These are phyloP conservation scores for Menidia beryllina DNA, from an alignment of 2,113 vertebrate genomes.

Conservation along the genomic window DNA sequence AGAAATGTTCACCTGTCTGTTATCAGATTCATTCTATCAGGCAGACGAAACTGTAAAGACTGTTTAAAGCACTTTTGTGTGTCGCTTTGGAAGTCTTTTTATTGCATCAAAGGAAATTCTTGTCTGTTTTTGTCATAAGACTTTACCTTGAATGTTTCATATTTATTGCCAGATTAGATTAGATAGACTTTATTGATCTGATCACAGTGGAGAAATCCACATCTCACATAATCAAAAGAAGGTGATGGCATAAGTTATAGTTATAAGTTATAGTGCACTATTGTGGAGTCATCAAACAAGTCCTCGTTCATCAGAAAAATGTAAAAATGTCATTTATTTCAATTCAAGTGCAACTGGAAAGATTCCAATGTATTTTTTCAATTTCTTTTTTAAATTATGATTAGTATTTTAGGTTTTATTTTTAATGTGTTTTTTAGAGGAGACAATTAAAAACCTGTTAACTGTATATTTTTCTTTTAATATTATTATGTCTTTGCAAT, in stretches of 20 bases:
- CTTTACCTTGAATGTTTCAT: slow-evolving; percentile 2
- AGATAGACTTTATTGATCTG: too few species aligned
- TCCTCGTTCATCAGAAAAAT: too few species aligned
- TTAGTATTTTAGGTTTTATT: too few species aligned
- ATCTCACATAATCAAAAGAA: too few species aligned
- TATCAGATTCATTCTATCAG: slow-evolving; percentile 5
- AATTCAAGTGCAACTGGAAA: slow-evolving; percentile 10
- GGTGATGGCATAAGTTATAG: too few species aligned
- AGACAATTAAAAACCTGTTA: too few species aligned
- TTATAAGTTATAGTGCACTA: too few species aligned
- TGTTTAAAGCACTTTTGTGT: not conserved
- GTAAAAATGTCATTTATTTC: slow-evolving; percentile 34
- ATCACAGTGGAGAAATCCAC: too few species aligned
- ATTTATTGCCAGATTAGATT: slow-evolving; percentile 41
- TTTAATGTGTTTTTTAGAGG: not conserved
- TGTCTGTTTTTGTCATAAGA: slow-evolving; percentile 15
- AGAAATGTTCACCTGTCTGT: slow-evolving; percentile 15
- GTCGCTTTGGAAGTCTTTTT: slow-evolving; percentile 3
- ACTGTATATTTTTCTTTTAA: slow-evolving; percentile 21
- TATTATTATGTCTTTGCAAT: slow-evolving; percentile 9
- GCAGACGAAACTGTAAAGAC: slow-evolving; percentile 2
- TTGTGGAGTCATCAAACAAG: not conserved
- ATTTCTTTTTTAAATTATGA: not conserved
- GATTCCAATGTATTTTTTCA: slow-evolving; percentile 14
- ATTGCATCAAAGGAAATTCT: not conserved